Evolutionary conservation across 1,140 invertebrate species (phyloP), one percentile per base, ranked within the genome.

Genomic region (Anoplolepis gracilipes): DNA sequence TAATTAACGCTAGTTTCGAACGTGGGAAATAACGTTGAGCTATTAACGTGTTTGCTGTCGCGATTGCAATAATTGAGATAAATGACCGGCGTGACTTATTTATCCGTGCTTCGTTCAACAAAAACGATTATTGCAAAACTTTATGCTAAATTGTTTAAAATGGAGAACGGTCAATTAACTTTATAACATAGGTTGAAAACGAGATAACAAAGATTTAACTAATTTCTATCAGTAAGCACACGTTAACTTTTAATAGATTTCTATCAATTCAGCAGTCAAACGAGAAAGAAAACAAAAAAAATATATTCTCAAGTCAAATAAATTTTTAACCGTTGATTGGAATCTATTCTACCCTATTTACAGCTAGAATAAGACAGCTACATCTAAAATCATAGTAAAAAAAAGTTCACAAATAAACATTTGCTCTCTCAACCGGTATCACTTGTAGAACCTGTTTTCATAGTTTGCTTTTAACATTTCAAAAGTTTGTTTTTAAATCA

Each of bases 1-100:
- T 72, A 73, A 82, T 82, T 82, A 82, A 36, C 67, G 53, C 39
- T 36, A 82, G 53, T 70, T 79, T 81, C 25, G 67, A 72, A 82
- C 67, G 72, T 25, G 78, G 49, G 28, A 28, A 72, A 73, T 72
- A 73, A 73, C n/a, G 36, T 61, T 53, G 28, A 82, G 67, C 78
- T 73, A 72, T 72, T 57, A 73, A 82, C 36, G 53, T 46, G 53
- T 39, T 73, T 42, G 30, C 42, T 55, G 25, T 55, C 77, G 64
- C 57, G 49, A 81, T 81, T 81, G 36, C 67, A 28, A 59, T 73
- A 73, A 59, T 73, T 42, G 53, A 57, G 69, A 82, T 49, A 72
- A 73, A 61, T 46, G 67, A 73, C 46, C 57, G 46, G 30, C 49
- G 10, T 30, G 7, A 46, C 72, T 73, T 59, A 82, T 73, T 39